Conservation (phyloP, 2,113 vertebrate species). For the Penelope pileata region DNA sequence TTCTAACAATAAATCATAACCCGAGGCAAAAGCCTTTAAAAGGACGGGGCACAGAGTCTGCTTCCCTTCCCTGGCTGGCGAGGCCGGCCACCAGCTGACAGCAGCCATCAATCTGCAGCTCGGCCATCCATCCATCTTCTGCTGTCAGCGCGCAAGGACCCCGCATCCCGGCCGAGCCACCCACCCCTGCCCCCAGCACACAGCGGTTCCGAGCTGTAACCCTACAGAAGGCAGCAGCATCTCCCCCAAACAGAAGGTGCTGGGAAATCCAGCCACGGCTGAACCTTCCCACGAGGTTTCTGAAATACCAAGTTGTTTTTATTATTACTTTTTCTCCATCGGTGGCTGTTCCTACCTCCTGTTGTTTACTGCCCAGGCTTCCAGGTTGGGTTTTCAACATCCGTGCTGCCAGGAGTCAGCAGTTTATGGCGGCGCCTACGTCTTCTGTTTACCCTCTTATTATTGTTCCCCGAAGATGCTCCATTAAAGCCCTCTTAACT, state of each 20-base stretch:
- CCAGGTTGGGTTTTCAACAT: neutral
- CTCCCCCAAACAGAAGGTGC: neutral
- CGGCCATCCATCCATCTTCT: constrained; percentile 57
- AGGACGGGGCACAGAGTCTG: constrained; percentile 53
- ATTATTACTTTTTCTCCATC: neutral
- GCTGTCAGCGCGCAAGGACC: neutral
- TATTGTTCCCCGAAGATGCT: constrained; percentile 9
- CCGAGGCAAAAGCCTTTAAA: constrained; percentile 66
- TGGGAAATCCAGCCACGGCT: neutral
- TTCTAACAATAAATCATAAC: constrained; percentile 72
- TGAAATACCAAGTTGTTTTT: neutral
- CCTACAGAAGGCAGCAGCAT: neutral
- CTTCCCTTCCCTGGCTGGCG: constrained; percentile 30
- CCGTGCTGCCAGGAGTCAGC: neutral
- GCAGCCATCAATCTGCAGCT: constrained; percentile 62
- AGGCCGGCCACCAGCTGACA: constrained; percentile 69
- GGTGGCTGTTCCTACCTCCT: neutral
- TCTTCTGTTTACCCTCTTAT: neutral
- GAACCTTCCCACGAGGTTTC: neutral
- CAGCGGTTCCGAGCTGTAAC: neutral
- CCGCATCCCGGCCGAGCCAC: neutral
- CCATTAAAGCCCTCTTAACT: constrained; percentile 12
- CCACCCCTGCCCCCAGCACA: neutral
- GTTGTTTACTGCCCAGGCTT: neutral
- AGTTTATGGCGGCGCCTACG: neutral